Evolutionary conservation across 2,888 invertebrate genomes (phyloP).

Genomic region (Sylvicola cinctus): DNA sequence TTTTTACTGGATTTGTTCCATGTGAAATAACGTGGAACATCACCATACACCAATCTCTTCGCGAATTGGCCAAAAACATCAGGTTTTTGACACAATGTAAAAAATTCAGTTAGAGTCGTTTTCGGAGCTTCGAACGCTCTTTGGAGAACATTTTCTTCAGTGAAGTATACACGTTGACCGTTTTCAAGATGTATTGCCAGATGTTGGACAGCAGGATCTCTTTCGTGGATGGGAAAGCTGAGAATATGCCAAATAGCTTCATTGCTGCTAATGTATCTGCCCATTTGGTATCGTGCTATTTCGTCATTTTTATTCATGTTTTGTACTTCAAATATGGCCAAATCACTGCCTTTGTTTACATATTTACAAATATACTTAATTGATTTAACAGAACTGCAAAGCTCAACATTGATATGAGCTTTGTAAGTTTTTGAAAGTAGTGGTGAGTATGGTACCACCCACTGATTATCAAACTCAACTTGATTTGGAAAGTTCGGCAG

Average conservation of each 20-base stretch:
- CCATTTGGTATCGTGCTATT: conserved; percentile 8
- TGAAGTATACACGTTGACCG: conserved; percentile 16
- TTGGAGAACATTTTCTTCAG: conserved; percentile 11
- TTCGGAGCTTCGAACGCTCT: conserved; percentile 9
- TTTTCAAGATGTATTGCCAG: conserved; percentile 11
- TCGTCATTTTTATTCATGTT: conserved; percentile 9
- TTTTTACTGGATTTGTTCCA: conserved; percentile 15
- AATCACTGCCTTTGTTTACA: conserved; percentile 21
- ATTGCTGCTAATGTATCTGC: conserved; percentile 14
- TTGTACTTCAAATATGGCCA: conserved; percentile 15
- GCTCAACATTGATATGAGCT: conserved; percentile 23
- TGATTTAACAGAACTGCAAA: conserved; percentile 20
- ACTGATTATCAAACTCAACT: no score
- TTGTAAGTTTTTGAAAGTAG: no score
- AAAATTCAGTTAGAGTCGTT: conserved; percentile 16
- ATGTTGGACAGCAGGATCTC: conserved; percentile 9
- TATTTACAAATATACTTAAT: conserved; percentile 24
- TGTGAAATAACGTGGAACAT: conserved; percentile 16
- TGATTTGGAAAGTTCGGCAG: no score
- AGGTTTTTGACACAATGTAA: conserved; percentile 14
- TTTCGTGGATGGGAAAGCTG: conserved; percentile 9
- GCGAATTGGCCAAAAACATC: conserved; percentile 11
- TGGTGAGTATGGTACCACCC: no score
- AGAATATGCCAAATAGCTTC: conserved; percentile 10
- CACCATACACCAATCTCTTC: conserved; percentile 15